These are phyloP conservation scores for Pipra filicauda DNA, from an alignment of 2,113 vertebrate species.

Conservation along the genomic window DNA sequence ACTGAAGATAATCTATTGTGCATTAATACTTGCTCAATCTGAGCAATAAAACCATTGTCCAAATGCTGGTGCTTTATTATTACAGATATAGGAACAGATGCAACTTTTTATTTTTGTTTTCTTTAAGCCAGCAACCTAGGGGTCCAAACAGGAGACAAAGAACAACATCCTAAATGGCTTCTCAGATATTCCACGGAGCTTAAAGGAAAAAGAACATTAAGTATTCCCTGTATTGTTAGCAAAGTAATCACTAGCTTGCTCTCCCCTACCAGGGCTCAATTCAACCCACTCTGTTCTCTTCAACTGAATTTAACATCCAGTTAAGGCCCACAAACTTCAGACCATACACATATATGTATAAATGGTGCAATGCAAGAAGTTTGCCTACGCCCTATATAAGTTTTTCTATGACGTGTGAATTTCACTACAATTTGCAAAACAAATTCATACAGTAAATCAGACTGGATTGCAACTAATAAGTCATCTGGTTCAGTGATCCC, in stretches of 20 bases:
- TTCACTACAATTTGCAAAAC: background rate
- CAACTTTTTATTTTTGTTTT: background rate
- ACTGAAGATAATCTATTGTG: background rate
- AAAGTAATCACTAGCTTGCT: background rate
- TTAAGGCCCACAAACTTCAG: background rate
- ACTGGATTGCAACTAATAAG: background rate
- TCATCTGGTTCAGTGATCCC: background rate
- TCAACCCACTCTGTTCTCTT: background rate
- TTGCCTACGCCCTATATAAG: background rate
- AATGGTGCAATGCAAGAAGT: background rate
- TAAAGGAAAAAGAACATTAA: background rate
- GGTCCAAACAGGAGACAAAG: background rate
- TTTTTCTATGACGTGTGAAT: background rate
- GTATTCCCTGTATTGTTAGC: background rate
- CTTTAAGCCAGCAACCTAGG: background rate
- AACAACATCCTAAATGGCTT: background rate
- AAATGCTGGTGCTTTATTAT: background rate
- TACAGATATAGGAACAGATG: background rate
- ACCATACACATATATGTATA: background rate
- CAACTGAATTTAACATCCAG: background rate
- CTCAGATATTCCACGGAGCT: background rate
- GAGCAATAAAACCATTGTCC: background rate
- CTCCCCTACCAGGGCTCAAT: background rate
- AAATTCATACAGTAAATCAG: background rate
- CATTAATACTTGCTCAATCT: background rate